These are phyloP conservation scores for Diceros bicornis DNA, from an alignment of 2,797 vertebrate species.

Conservation along the genomic window DNA sequence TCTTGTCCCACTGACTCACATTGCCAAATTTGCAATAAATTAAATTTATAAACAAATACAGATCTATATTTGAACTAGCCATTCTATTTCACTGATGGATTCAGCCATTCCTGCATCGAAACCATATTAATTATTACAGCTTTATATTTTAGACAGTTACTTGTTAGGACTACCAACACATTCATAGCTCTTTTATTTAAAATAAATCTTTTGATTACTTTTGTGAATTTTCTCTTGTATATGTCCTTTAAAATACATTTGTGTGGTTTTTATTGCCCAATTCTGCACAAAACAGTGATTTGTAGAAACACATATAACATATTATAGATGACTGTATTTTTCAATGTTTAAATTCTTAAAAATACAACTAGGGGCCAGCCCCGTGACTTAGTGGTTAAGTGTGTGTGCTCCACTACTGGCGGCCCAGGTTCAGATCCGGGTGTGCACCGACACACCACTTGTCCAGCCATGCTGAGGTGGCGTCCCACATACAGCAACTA, in stretches of 20 bases:
- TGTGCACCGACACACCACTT: too few species aligned
- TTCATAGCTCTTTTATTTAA: background rate
- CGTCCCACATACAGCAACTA: too few species aligned
- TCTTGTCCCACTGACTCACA: background rate
- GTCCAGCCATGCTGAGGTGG: too few species aligned
- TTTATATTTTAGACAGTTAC: background rate
- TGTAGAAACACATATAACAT: background rate
- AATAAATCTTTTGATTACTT: background rate
- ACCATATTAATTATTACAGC: background rate
- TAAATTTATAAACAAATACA: background rate
- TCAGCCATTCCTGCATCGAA: background rate
- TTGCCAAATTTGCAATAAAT: background rate
- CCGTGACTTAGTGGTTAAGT: too few species aligned
- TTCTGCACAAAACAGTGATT: background rate
- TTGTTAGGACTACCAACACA: background rate
- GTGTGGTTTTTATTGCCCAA: background rate
- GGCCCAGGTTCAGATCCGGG: too few species aligned
- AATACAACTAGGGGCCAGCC: background rate
- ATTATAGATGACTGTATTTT: background rate
- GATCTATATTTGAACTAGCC: background rate
- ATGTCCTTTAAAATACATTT: background rate
- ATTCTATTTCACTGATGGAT: background rate
- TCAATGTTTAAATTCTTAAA: background rate
- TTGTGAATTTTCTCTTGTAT: background rate
- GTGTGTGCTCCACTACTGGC: too few species aligned